Evolutionary conservation across 2,888 invertebrate species (phyloP), one percentile per base, ranked within the genome.

Genomic region (Germaria angustata): DNA sequence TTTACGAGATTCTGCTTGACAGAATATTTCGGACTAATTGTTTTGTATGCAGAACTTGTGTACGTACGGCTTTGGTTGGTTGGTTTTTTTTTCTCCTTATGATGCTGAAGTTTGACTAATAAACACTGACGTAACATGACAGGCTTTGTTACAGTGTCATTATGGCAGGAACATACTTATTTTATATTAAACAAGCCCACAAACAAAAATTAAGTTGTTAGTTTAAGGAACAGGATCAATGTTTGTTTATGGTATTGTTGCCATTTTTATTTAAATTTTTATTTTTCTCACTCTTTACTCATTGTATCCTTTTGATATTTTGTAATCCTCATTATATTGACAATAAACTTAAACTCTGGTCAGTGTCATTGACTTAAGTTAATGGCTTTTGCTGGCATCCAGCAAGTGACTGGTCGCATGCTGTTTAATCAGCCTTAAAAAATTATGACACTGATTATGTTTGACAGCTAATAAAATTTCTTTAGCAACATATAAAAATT

Each of bases 101-200:
- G 44, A 15, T 73, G 55, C 24, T 53, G 15, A 39, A 57, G 28
- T 65, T 44, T 51, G 20, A 59, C 65, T 76, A 82, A 82, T 71
- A 53, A 76, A 66, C 71, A 79, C 79, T 79, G 82, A 79, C 79
- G 76, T 34, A 46, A 75, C 79, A 75, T 82, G 79, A 73, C 68
- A 69, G 36, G 2, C 66, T 65, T 71, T 69, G 78, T 59, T 36
- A 71, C 41, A 32, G 57, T 71, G 75, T 55, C 66, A 78, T 4
- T 20, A 15, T 34, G 15, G 28, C 28, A 65, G 17, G 44, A 8
- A 20, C 13, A n/a, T 66, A 51, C 49, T 69, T 77, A 22, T 77
- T 46, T 49, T 49, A 32, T 36, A 61, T 22, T 8, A 13, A 22
- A 5, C n/a, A 13, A n/a, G n/a, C 22, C 2, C 17, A 15, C 9